phyloP scores from a whole-genome alignment of 2,113 vertebrate genomes.

The Morphnarchus princeps region DNA sequence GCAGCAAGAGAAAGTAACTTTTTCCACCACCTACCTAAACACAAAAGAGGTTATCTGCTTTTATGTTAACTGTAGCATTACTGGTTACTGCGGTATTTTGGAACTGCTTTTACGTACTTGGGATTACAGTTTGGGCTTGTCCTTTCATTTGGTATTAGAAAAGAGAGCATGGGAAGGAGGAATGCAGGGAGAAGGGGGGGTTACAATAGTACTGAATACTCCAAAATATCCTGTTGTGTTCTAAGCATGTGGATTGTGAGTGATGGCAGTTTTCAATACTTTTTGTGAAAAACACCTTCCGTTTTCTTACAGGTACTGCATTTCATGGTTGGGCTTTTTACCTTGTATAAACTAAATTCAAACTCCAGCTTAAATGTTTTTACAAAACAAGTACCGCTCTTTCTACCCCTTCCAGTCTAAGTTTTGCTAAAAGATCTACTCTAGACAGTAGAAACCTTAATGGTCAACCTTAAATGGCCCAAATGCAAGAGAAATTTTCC shows the following conservation, averaged over 20 bases:
- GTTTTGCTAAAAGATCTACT: background rate
- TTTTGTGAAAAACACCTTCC: background rate
- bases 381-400: background rate
- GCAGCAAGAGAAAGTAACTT: background rate
- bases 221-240: background rate
- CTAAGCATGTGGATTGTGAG: background rate
- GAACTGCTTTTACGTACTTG: background rate
- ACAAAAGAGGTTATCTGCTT: background rate
- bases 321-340: background rate
- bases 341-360: background rate
- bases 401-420: background rate
- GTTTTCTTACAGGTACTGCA: background rate
- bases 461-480: background rate
- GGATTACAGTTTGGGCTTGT: background rate
- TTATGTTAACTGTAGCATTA: background rate
- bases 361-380: background rate
- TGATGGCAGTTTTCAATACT: background rate
- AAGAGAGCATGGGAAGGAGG: background rate
- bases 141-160: background rate
- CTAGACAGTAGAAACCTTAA: background rate
- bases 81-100: background rate
- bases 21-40: background rate
- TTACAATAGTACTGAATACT: background rate
- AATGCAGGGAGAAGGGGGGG: background rate
- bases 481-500: background rate